Percentiles rank a stretch among this genome's conserved stretches.
Conservation (phyloP, 1,140 invertebrate genomes). For the Gonatopus flavifemur region DNA sequence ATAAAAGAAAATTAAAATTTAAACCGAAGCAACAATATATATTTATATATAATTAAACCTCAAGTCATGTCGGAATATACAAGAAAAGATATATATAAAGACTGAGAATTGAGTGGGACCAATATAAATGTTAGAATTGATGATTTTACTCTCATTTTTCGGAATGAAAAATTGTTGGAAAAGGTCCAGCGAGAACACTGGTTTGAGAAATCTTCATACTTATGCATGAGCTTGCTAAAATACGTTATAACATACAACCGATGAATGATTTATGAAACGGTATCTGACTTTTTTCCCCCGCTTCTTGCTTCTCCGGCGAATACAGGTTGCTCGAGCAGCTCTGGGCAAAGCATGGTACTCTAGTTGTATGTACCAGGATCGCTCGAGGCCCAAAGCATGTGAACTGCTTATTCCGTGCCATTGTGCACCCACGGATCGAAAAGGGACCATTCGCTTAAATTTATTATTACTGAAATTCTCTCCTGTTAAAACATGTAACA, state of each 20-base stretch:
- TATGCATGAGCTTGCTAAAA: constrained; percentile 20
- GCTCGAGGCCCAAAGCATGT: constrained; percentile 28
- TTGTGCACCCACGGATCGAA: constrained; percentile 22
- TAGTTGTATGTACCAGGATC: constrained; percentile 23
- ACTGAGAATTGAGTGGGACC: too few relatives aligned
- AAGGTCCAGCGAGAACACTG: not conserved
- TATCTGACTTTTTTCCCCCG: constrained; percentile 35
- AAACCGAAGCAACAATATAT: too few relatives aligned
- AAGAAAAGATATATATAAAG: too few relatives aligned
- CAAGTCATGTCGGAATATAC: too few relatives aligned
- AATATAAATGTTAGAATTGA: too few relatives aligned
- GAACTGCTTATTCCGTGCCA: constrained; percentile 19
- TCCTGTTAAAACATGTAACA: too few relatives aligned
- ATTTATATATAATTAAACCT: too few relatives aligned
- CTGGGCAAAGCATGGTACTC: too few relatives aligned
- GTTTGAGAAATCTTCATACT: constrained; percentile 16
- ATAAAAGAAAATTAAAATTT: too few relatives aligned
- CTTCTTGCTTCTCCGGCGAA: constrained; percentile 7
- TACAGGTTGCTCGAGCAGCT: constrained; percentile 23
- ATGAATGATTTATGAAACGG: constrained; percentile 37
- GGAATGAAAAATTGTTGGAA: not conserved
- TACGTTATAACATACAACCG: constrained; percentile 23
- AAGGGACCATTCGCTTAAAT: constrained; percentile 16
- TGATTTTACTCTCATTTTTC: constrained; percentile 7
- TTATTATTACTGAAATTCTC: too few relatives aligned